phyloP scores from a whole-genome alignment of 2,888 invertebrate species.

The Hylaea fasciaria region DNA sequence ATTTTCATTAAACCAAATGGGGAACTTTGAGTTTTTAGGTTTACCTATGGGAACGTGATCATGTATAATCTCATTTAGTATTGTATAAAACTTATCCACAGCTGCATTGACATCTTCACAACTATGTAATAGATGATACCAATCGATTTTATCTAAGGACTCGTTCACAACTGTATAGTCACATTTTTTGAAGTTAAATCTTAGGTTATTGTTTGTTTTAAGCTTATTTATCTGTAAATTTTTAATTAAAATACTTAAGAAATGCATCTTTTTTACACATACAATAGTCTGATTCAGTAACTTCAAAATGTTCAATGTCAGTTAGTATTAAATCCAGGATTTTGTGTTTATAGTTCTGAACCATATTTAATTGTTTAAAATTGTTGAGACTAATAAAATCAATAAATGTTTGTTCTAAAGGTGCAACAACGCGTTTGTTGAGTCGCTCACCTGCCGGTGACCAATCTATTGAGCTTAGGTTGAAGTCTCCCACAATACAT shows the following conservation, averaged over 20 bases:
- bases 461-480: neutral
- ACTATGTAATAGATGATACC: neutral
- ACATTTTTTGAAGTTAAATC: neutral
- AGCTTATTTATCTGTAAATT: neutral
- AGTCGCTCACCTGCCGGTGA: neutral
- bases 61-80: neutral
- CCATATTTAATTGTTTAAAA: too few relatives aligned
- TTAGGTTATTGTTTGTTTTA: neutral
- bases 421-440: neutral
- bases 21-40: neutral
- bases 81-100: neutral
- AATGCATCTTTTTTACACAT: neutral
- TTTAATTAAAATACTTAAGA: neutral
- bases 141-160: neutral
- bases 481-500: neutral
- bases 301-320: neutral
- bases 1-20: neutral
- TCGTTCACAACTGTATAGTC: neutral
- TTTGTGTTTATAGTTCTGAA: neutral
- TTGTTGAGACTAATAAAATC: neutral
- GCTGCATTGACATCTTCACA: neutral
- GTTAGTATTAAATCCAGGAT: neutral
- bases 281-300: neutral
- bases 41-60: neutral
- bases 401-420: neutral